A percentile compares a stretch with the other conserved stretches of the same genome.
phyloP scores from a whole-genome alignment of 2,888 invertebrate species.

The Zaprionus obscuricornis region DNA sequence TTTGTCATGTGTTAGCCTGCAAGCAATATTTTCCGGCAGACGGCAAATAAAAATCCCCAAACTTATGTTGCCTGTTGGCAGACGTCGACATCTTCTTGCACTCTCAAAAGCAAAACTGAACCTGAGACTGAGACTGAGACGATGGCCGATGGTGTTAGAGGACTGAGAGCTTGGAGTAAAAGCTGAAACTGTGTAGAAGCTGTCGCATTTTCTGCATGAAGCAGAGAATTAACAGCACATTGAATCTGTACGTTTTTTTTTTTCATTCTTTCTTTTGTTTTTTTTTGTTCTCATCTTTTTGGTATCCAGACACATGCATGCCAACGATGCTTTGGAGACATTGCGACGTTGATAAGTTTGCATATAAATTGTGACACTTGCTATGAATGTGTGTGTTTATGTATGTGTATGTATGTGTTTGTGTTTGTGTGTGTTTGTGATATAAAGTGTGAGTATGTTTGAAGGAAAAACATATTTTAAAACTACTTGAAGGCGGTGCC shows the following conservation, averaged over 20 bases:
- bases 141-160: constrained; percentile 1
- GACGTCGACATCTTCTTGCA: constrained; percentile 39
- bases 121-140: constrained; percentile 13
- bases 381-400: constrained; percentile 13
- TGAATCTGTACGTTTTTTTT: constrained; percentile 36
- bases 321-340: constrained; percentile 73
- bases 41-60: constrained; percentile 78
- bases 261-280: no score
- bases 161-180: not conserved
- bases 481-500: constrained; percentile 13
- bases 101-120: constrained; percentile 24
- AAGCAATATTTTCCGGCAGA: constrained; percentile 74
- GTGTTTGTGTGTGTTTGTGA: not conserved
- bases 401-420: not conserved
- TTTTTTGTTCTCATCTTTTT: constrained; percentile 23
- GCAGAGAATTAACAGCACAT: constrained; percentile 74
- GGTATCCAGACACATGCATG: constrained; percentile 52
- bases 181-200: constrained; percentile 21
- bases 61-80: constrained; percentile 70
- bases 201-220: constrained; percentile 42
- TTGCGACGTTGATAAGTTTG: constrained; percentile 76
- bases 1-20: constrained; percentile 77
- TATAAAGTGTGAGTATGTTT: not conserved
- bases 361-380: constrained; percentile 76
- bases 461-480: constrained; percentile 28